phyloP scores from a whole-genome alignment of 2,888 invertebrate species.

The Parascotia fuliginaria region DNA sequence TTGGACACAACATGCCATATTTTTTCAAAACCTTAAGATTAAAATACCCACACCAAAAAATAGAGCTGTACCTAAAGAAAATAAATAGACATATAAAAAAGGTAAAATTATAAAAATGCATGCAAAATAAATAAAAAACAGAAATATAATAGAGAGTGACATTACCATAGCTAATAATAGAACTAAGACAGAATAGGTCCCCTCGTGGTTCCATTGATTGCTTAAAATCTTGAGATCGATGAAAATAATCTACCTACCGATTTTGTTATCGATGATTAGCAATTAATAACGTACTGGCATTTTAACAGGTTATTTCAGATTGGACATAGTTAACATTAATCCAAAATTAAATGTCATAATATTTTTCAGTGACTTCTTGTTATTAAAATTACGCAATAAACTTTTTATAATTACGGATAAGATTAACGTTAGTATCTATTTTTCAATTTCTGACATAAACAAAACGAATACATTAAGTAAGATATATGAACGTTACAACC shows the following conservation, averaged over 20 bases:
- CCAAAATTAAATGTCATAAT: slow-evolving; percentile 8
- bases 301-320: neutral
- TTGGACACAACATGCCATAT: too few species aligned
- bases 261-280: too few species aligned
- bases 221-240: too few species aligned
- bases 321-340: neutral
- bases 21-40: too few species aligned
- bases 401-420: slow-evolving; percentile 23
- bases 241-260: too few species aligned
- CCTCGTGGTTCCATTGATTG: too few species aligned
- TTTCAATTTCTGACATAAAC: slow-evolving; percentile 13
- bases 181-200: too few species aligned
- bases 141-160: neutral
- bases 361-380: slow-evolving; percentile 15
- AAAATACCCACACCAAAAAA: too few species aligned
- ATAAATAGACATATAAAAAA: neutral
- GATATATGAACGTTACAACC: slow-evolving; percentile 25
- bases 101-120: neutral
- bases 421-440: slow-evolving; percentile 17
- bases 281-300: too few species aligned
- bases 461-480: slow-evolving; percentile 23
- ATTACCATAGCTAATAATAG: too few species aligned
- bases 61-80: too few species aligned
- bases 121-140: neutral
- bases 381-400: slow-evolving; percentile 20